Base-by-base conservation (phyloP, 2,113 vertebrate species). In the Colistium nudipinnis region DNA sequence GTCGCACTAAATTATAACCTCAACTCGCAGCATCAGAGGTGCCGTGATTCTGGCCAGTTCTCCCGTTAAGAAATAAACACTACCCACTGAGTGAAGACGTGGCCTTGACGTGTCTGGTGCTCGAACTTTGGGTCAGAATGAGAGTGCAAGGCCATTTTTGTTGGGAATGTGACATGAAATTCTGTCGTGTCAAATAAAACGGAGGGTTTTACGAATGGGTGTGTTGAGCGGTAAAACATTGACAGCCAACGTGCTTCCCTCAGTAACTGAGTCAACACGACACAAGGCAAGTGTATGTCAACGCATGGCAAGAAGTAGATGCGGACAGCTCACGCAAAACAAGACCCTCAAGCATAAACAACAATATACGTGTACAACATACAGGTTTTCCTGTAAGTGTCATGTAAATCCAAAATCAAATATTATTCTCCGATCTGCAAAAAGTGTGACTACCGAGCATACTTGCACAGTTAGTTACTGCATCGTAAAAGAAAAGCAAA, bases 231-330 rank as follows among this genome's bases (percentile, higher is more conserved):
- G 65, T 27, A 38, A 78, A 81, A 56, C 14, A 52, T 33, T 75
- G 49, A 83, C 72, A 72, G 55, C 43, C 35, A 44, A 60, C 47
- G 25, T 19, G 17, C 41, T 41, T 41, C 38, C 65, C 38, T 65
- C 69, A 70, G 80, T 65, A 41, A 69, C 53, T 20, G 7, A 45
- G 3, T n/a, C n/a, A n/a, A n/a, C n/a, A n/a, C n/a, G n/a, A n/a
- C n/a, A n/a, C n/a, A n/a, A n/a, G n/a, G n/a, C n/a, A n/a, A n/a
- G n/a, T n/a, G 31, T 70, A 41, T 43, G 54, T 72, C 49, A 74
- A 44, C 45, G 73, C 6, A 36, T 47, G 51, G 56, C 17, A 41
- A 49, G 30, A 31, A 17, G 45, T 4, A 61, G 66, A 72, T 62
- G 63, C 54, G 17, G 3, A 28, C 28, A 36, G 17, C 39, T 45